Base-by-base conservation (phyloP, 2,888 invertebrate genomes). In the Entomobrya proxima region DNA sequence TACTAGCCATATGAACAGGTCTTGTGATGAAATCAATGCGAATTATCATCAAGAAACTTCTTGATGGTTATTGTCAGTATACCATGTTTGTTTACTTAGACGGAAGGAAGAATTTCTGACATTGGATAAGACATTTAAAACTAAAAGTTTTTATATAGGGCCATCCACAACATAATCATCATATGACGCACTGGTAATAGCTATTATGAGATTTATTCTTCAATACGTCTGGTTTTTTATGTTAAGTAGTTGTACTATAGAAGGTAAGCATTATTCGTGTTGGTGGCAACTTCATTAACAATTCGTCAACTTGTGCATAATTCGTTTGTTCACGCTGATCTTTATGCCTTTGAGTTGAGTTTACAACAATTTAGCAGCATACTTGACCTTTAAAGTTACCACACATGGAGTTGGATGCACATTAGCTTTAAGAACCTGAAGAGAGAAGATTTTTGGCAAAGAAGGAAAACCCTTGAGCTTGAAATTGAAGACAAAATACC, bases 351-450 rank as follows among this genome's bases (percentile, higher is more conserved):
- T 30, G 4, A 7, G 44, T 40, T 40, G 15, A 11, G 9, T 40
- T 40, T 40, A 7, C 7, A 15, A 40, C 44, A 15, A 11, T 15
- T 40, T 40, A 11, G 44, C n/a, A 58, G 30, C 67, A 24, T 69
- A 69, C 67, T 69, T 69, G 67, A 69, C 67, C 67, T 69, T n/a
- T 69, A 69, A 40, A 37, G 67, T 69, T 27, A 40, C 67, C 40
- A 40, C 64, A 35, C 64, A 18, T 64, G 35, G 1, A 35, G 35
- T n/a, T 21, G n/a, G 15, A 50, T 18, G 50, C n/a, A 18, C n/a
- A n/a, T 3, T 15, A 47, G 4, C 7, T 21, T 18, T 2, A 50
- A 15, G 50, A 50, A 27, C 44, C 44, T 30, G 30, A 58, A 58
- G 13, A n/a, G 24, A 27, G 6, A 27, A 27, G 32, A 6, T 58